Evolutionary conservation across 2,797 vertebrate species (phyloP).

Genomic region (Poecile montanus): DNA sequence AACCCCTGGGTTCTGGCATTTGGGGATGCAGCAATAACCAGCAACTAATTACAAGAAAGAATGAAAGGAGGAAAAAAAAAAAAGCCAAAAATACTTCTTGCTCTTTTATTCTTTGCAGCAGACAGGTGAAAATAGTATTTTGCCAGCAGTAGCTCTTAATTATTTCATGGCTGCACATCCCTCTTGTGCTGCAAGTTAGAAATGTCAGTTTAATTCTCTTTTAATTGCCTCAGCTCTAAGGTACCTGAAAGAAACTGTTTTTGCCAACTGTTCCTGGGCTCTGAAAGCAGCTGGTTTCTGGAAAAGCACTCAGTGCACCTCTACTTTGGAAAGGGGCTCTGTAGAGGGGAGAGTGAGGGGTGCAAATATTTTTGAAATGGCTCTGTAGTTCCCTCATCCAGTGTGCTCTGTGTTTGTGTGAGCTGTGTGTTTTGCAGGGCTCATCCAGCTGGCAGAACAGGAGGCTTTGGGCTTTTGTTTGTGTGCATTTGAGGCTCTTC

Average conservation of each 20-base stretch:
- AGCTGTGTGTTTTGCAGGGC: not conserved
- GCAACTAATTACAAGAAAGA: not conserved
- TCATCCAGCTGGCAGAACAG: not conserved
- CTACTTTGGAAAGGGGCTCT: not conserved
- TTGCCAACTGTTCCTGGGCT: not conserved
- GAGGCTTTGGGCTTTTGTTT: not conserved
- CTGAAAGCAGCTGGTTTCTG: not conserved
- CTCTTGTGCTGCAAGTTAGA: not conserved
- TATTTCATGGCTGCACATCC: not conserved
- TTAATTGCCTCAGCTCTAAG: conserved; percentile 21
- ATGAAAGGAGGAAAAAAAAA: accelerated
- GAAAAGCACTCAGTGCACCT: not conserved
- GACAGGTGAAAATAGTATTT: not conserved
- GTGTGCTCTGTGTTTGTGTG: accelerated
- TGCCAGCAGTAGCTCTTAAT: conserved; percentile 8
- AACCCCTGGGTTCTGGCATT: not conserved
- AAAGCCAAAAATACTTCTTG: not conserved
- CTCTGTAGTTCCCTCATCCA: not conserved
- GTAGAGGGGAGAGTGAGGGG: not conserved
- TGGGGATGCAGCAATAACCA: not conserved
- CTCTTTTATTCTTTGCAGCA: conserved; percentile 1
- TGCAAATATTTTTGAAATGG: not conserved
- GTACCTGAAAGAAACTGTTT: not conserved
- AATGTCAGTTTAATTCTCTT: conserved; percentile 39
- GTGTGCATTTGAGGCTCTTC: not conserved